Base-by-base conservation (phyloP, 2,113 vertebrate genomes). In the Bubo blakistoni region DNA sequence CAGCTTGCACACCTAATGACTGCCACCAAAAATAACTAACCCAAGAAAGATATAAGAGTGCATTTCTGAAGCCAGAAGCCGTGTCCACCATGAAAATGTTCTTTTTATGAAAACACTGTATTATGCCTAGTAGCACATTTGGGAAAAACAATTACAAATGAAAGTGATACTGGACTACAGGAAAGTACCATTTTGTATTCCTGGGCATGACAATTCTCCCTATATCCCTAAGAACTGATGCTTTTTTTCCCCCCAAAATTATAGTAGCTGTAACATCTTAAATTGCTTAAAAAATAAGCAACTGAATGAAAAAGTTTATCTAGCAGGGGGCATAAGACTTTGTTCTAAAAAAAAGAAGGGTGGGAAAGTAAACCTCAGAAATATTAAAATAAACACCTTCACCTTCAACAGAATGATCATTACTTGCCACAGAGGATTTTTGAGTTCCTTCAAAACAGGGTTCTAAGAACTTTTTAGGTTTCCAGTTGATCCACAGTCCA, bases 181-280 rank as follows among this genome's bases (percentile, higher is more conserved):
- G 78, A 63, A 70, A 72, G 18, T 14, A 82, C 11, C 4, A 21
- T 49, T 72, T 95, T 83, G 54, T 49, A 21, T 54, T 95, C 27
- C 63, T 58, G 16, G 34, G 34, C 13, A 44, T 27, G 18, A 77
- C 34, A 83, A 17, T 65, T 72, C 63, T 82, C 44, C 30, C 12
- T 13, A 24, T 71, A 58, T 22, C 22, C 44, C 32, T 40, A 61
- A 86, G 46, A 83, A 81, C 6, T 8, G 10, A 34, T 65, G 21
- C 5, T 49, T 42, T 38, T 34, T 6, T 0, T 2, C 14, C 13
- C 16, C 20, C 7, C 1, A 3, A 8, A 88, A 46, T 34, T 34
- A 82, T 4, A 71, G 88, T 29, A 81, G 21, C 32, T 76, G 8
- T 55, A 80, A 76, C 11, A n/a, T 42, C 13, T 73, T 61, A n/a